These are phyloP conservation scores for Homarus gammarus DNA, from an alignment of 2,888 invertebrate species.

Conservation along the genomic window DNA sequence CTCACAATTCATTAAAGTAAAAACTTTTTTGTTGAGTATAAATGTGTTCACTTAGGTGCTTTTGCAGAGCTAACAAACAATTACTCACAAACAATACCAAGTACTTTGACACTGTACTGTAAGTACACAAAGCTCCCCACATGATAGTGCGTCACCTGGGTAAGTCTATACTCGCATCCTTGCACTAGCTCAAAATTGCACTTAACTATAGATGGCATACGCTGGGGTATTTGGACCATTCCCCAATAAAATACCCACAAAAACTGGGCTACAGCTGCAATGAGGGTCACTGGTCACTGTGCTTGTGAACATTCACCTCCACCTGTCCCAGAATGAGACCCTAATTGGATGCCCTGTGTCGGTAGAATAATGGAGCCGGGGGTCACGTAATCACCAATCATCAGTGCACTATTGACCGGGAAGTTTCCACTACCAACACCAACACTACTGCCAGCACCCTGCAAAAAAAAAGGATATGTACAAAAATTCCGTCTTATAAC, in stretches of 20 bases:
- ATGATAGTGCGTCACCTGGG: too few species aligned
- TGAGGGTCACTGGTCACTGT: conserved; percentile 61
- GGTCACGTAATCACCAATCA: conserved; percentile 88
- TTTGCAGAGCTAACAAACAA: too few species aligned
- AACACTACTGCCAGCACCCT: conserved; percentile 19
- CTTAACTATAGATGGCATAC: neutral
- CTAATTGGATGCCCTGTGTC: conserved; percentile 73
- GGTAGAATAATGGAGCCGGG: conserved; percentile 79
- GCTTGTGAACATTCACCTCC: conserved; percentile 10
- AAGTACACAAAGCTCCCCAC: too few species aligned
- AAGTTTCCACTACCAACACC: conserved; percentile 61
- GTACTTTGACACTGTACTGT: too few species aligned
- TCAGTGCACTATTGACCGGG: conserved; percentile 79
- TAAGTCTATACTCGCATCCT: too few species aligned
- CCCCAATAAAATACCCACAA: neutral
- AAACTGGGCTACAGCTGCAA: conserved; percentile 10
- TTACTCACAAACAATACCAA: too few species aligned
- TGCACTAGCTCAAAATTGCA: too few species aligned
- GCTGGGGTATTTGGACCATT: neutral
- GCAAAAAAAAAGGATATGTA: conserved; percentile 3
- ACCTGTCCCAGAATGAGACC: conserved; percentile 11
- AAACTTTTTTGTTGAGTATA: too few species aligned
- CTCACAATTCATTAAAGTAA: too few species aligned
- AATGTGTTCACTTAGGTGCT: too few species aligned
- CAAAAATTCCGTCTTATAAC: too few species aligned